phyloP scores from a whole-genome alignment of 1,140 invertebrate genomes.

The Dendroctonus ponderosae region DNA sequence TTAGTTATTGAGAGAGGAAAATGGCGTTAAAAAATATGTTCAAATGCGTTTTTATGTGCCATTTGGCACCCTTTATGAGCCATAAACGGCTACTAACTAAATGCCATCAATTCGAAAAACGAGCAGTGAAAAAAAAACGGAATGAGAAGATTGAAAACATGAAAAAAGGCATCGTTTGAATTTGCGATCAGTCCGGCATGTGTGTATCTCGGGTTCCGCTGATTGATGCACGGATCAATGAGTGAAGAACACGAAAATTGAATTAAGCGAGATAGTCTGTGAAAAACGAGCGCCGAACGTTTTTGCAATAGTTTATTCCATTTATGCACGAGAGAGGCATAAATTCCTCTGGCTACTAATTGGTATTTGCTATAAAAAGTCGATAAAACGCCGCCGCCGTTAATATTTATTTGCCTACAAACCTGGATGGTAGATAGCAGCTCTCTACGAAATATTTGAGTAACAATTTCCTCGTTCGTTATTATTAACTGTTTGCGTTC shows the following conservation, averaged over 20 bases:
- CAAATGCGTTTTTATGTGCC: too few relatives aligned
- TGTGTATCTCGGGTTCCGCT: slow-evolving; percentile 21
- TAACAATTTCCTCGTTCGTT: too few relatives aligned
- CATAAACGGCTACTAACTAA: too few relatives aligned
- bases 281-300: slow-evolving; percentile 23
- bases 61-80: too few relatives aligned
- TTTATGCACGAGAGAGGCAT: slow-evolving; percentile 29
- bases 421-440: not conserved
- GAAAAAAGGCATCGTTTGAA: slow-evolving; percentile 3
- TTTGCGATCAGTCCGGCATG: not conserved
- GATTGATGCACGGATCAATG: slow-evolving; percentile 25
- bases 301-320: slow-evolving; percentile 29
- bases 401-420: slow-evolving; percentile 14
- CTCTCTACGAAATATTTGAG: too few relatives aligned
- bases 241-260: slow-evolving; percentile 33
- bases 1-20: too few relatives aligned
- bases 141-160: not conserved
- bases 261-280: slow-evolving; percentile 21
- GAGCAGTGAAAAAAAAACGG: not conserved
- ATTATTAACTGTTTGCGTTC: too few relatives aligned
- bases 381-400: slow-evolving; percentile 16
- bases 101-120: too few relatives aligned
- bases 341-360: slow-evolving; percentile 27
- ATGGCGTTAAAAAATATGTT: too few relatives aligned
- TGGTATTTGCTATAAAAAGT: slow-evolving; percentile 28